Base-by-base conservation (phyloP, 1,140 invertebrate species). In the Drosophila parvula region DNA sequence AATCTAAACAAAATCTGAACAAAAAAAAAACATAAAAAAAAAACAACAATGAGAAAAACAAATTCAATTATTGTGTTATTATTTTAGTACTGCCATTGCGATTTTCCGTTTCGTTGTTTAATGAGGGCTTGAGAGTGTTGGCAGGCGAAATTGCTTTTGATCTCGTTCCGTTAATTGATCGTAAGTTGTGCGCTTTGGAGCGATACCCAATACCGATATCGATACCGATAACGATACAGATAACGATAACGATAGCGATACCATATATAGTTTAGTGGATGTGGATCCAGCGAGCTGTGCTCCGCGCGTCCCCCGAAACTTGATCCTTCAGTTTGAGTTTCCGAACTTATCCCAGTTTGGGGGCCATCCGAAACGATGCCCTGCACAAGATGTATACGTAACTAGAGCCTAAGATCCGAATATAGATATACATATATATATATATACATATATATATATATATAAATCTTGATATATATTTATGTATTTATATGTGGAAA, bases 301-400 rank as follows among this genome's bases (percentile, higher is more conserved):
- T 84, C 81, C 43, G 57, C 50, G 50, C 57, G 18, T 50, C 61
- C 44, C 30, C 34, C 64, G 64, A 41, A 40, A 40, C 44, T 58
- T 48, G 51, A 57, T 70, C 41, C 59, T 81, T 82, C 74, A 57
- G 78, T 86, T 86, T 78, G 57, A 79, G 82, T 84, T 84, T 57
- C 50, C 41, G 43, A 56, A 63, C 70, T 74, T 45, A 60, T 60
- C 53, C 65, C 67, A 77, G 60, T 61, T 70, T 38, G 36, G 69
- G 76, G 79, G 61, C 69, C 71, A 70, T 81, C 53, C 81, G 47
- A 36, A 76, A 62, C 34, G 69, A 78, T 64, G 78, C 78, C 85
- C 90, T 88, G 81, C 83, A 90, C 73, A 84, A 78, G 79, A 91
- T 91, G 90, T 91, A 91, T 91, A 91, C 90, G 90, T 91, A 91